Evolutionary conservation across 2,888 invertebrate species (phyloP).

Genomic region (Brachyptera putata): DNA sequence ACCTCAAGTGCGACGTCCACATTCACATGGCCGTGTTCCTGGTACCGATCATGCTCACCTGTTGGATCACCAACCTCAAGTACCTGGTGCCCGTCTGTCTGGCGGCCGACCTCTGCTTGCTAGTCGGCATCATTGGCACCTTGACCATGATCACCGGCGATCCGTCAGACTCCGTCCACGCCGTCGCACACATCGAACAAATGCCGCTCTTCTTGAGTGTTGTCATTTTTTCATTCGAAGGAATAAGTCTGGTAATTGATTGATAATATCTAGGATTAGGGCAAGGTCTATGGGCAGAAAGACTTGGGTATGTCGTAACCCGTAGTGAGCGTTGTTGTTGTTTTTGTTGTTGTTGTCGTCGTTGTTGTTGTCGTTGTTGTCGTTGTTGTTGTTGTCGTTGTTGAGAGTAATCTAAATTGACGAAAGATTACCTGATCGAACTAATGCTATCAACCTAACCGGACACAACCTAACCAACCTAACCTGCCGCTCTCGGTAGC

Average conservation of each 20-base stretch:
- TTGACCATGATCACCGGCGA: conserved; percentile 77
- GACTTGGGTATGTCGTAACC: too few species aligned
- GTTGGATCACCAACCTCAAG: conserved; percentile 72
- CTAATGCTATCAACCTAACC: too few species aligned
- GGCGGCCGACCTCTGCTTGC: conserved; percentile 72
- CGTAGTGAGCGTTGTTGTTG: too few species aligned
- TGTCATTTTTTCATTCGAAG: conserved; percentile 94
- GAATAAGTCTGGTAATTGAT: conserved; percentile 73
- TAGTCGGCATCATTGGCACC: conserved; percentile 68
- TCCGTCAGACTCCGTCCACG: conserved; percentile 53
- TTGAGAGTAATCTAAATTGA: too few species aligned
- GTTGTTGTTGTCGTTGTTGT: too few species aligned
- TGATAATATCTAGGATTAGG: too few species aligned
- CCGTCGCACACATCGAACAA: conserved; percentile 52
- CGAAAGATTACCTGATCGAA: too few species aligned
- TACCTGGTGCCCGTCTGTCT: conserved; percentile 73
- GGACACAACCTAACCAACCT: too few species aligned
- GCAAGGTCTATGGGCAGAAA: too few species aligned
- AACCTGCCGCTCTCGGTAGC: too few species aligned
- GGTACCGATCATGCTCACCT: conserved; percentile 66
- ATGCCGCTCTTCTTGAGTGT: conserved; percentile 93
- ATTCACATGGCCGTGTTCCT: conserved; percentile 70
- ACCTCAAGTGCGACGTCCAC: conserved; percentile 59
- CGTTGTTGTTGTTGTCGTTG: too few species aligned
- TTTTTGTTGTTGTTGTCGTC: too few species aligned